Conservation (phyloP, 2,888 invertebrate species). For the Lissonota sp. region DNA sequence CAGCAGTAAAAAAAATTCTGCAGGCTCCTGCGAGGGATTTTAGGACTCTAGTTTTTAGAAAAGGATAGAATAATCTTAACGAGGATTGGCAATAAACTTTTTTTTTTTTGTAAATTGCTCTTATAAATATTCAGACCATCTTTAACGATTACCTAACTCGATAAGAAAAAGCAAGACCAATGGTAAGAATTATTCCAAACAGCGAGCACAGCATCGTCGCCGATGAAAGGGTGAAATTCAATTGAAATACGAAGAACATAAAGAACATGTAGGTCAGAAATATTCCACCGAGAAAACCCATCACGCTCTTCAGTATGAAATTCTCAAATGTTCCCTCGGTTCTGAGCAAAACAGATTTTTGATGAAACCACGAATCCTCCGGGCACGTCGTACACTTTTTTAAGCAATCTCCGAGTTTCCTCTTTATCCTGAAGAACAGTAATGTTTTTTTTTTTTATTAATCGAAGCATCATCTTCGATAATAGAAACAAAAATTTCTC, state of each 20-base stretch:
- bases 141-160: conserved; percentile 83
- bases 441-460: not conserved
- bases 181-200: conserved; percentile 87
- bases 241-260: conserved; percentile 88
- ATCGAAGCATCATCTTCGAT: not conserved
- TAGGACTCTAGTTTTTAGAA: too few species aligned
- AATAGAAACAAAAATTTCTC: not conserved
- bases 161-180: conserved; percentile 88
- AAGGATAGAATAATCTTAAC: conserved; percentile 56
- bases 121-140: not conserved
- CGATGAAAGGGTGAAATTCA: conserved; percentile 86
- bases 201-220: conserved; percentile 87
- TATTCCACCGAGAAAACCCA: conserved; percentile 88
- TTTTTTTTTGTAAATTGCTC: not conserved
- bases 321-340: conserved; percentile 86
- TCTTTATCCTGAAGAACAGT: conserved; percentile 81
- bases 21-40: too few species aligned
- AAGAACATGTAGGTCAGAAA: conserved; percentile 88
- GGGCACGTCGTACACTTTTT: conserved; percentile 74
- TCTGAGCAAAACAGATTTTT: conserved; percentile 82
- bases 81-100: conserved; percentile 75
- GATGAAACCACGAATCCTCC: conserved; percentile 78
- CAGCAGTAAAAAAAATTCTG: too few species aligned
- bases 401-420: conserved; percentile 82
- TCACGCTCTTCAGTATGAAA: conserved; percentile 87